These are phyloP conservation scores for Clarias fuscus DNA, from an alignment of 2,797 vertebrate species.

Conservation along the genomic window DNA sequence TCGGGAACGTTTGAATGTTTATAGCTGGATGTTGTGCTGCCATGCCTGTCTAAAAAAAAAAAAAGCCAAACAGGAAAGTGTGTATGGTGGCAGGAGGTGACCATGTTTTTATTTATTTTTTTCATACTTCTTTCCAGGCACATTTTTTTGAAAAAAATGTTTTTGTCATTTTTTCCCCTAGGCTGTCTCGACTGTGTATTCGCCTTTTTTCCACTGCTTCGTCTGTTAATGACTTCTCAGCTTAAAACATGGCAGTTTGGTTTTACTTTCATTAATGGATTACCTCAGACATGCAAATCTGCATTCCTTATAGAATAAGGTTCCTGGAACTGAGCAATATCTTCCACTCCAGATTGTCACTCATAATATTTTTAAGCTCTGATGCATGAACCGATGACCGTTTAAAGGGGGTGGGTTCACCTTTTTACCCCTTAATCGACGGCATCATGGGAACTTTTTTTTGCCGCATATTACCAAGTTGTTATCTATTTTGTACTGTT, in stretches of 20 bases:
- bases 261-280: not conserved
- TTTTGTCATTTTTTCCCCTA: not conserved
- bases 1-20: not conserved
- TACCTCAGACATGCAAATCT: conserved; percentile 32
- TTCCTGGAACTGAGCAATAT: conserved; percentile 20
- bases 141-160: not conserved
- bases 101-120: not conserved
- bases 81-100: not conserved
- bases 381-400: not conserved
- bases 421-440: not conserved
- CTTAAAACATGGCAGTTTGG: not conserved
- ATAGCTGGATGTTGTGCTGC: conserved; percentile 8
- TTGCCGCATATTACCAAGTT: not conserved
- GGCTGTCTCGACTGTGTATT: not conserved
- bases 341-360: not conserved
- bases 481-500: too few species aligned
- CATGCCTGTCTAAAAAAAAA: not conserved
- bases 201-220: not conserved
- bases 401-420: not conserved
- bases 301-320: conserved; percentile 17
- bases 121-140: conserved; percentile 16
- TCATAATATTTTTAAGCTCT: too few species aligned
- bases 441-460: not conserved
- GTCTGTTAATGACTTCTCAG: not conserved
- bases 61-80: conserved; percentile 22